A percentile compares a stretch with the other conserved stretches of the same genome.
Conservation (phyloP, 2,797 vertebrate genomes). For the Gymnoscopelus braueri region DNA sequence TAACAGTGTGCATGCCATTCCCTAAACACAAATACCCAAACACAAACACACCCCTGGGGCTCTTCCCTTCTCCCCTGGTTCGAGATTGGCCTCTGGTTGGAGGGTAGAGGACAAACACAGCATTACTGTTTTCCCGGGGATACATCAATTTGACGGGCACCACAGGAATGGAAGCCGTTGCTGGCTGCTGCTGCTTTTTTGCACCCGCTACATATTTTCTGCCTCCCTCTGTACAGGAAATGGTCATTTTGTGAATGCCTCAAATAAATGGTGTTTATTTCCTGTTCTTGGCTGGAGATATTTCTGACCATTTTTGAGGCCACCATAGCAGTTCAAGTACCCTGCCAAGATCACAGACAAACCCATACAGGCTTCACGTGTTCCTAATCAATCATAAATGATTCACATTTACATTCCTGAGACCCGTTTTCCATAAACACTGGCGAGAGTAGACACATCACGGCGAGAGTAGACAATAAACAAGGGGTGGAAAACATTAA, state of each 20-base stretch:
- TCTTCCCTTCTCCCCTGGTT: constrained; percentile 16
- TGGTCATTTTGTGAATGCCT: constrained; percentile 58
- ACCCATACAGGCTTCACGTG: constrained; percentile 15
- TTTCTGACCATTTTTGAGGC: constrained; percentile 37
- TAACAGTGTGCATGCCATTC: neutral
- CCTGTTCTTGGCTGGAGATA: constrained; percentile 43
- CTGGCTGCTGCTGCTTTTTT: neutral
- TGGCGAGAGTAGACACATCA: too few relatives aligned
- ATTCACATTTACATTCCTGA: too few relatives aligned
- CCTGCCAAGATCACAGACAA: too few relatives aligned
- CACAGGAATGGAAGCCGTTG: constrained; percentile 32
- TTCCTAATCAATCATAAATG: constrained; percentile 12
- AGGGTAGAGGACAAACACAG: constrained; percentile 43
- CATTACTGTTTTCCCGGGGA: constrained; percentile 32
- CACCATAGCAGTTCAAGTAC: constrained; percentile 29
- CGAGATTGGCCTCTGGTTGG: constrained; percentile 24
- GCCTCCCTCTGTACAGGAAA: constrained; percentile 60
- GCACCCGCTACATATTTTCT: constrained; percentile 31
- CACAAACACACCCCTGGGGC: constrained; percentile 21
- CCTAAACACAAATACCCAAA: constrained; percentile 21
- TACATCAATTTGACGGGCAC: constrained; percentile 29
- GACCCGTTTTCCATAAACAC: constrained; percentile 8
- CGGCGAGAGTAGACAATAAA: neutral
- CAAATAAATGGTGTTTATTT: constrained; percentile 74
- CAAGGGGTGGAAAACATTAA: constrained; percentile 14